These are phyloP conservation scores for Heliangelus exortis DNA, from an alignment of 2,797 vertebrate species.

Conservation along the genomic window DNA sequence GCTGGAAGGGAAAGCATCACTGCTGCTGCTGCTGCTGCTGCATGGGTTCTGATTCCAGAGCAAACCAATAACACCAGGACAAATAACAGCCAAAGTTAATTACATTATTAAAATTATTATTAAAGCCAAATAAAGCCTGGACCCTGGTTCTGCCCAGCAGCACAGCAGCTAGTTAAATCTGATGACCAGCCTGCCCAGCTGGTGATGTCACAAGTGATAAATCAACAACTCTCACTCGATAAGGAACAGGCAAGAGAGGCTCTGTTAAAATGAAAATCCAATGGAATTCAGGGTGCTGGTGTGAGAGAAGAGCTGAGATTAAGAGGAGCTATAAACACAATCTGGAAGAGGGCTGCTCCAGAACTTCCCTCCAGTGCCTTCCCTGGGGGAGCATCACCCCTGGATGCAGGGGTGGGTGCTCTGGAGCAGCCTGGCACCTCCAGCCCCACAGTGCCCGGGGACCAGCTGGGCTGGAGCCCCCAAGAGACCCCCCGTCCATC, in stretches of 20 bases:
- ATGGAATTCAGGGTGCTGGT: conserved; percentile 2
- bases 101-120: too few relatives aligned
- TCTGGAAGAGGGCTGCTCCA: not conserved
- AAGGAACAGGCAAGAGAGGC: conserved; percentile 1
- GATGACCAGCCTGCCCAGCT: not conserved
- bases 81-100: not conserved
- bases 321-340: not conserved
- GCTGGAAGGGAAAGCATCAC: not conserved
- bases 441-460: not conserved
- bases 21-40: not conserved
- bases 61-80: not conserved
- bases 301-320: not conserved
- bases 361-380: not conserved
- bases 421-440: rapidly evolving
- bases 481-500: too few relatives aligned
- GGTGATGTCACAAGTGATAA: not conserved
- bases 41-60: rapidly evolving
- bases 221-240: conserved; percentile 10
- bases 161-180: not conserved
- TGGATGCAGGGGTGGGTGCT: rapidly evolving
- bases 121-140: too few relatives aligned
- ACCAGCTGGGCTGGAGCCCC: not conserved
- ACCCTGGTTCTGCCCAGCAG: not conserved
- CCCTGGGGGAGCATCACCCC: not conserved
- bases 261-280: conserved; percentile 45